A percentile compares a stretch with the other conserved stretches of the same genome.
Conservation (phyloP, 1,140 invertebrate species). For the Listronotus oregonensis region DNA sequence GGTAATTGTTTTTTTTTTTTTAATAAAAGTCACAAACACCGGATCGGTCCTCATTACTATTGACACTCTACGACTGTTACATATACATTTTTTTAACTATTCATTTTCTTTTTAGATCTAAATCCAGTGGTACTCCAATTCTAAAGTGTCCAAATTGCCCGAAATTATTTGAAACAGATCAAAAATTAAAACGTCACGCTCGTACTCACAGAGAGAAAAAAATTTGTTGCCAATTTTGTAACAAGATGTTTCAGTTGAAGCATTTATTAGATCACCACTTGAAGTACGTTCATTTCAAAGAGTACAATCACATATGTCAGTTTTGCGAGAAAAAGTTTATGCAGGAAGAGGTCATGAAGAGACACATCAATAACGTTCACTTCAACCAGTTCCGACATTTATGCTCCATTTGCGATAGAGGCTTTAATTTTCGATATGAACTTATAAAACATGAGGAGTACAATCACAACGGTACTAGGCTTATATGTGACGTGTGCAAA, state of each 20-base stretch:
- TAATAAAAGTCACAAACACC: too few relatives aligned
- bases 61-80: too few relatives aligned
- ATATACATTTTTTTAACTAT: too few relatives aligned
- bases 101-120: too few relatives aligned
- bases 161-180: constrained; percentile 6
- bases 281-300: constrained; percentile 28
- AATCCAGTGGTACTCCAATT: too few relatives aligned
- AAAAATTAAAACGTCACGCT: constrained; percentile 18
- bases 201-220: constrained; percentile 25
- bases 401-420: constrained; percentile 23
- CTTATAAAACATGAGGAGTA: constrained; percentile 19
- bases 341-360: constrained; percentile 15
- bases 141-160: background rate
- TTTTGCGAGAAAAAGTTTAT: constrained; percentile 25
- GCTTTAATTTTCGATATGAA: constrained; percentile 20
- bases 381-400: constrained; percentile 24
- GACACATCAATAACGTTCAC: constrained; percentile 28
- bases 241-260: constrained; percentile 16
- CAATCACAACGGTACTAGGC: constrained; percentile 28
- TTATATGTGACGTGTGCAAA: constrained; percentile 37
- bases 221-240: constrained; percentile 17
- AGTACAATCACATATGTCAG: constrained; percentile 23
- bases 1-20: too few relatives aligned
- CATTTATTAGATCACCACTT: constrained; percentile 21
- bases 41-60: too few relatives aligned